These are phyloP conservation scores for Odontocerum albicorne DNA, from an alignment of 2,888 invertebrate species.

Conservation along the genomic window DNA sequence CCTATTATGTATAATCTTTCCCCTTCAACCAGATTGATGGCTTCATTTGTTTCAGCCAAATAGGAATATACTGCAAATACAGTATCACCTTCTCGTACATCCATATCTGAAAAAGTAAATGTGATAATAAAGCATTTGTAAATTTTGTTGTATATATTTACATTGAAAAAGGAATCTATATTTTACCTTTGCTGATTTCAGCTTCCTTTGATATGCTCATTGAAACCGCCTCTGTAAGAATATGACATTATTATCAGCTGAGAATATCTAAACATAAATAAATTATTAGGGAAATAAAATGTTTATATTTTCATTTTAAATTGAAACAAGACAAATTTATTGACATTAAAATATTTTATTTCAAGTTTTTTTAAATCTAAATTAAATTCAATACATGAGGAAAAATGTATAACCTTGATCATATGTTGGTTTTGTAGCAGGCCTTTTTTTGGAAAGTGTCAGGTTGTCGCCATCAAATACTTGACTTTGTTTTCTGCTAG, in stretches of 20 bases:
- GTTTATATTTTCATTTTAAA: background rate
- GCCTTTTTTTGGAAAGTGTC: slow-evolving; percentile 68
- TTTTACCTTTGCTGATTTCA: slow-evolving; percentile 58
- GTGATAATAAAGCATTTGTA: background rate
- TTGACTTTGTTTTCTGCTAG: slow-evolving; percentile 48
- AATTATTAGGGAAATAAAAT: slow-evolving; percentile 1
- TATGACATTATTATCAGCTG: no score
- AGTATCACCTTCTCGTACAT: slow-evolving; percentile 71
- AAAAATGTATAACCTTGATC: slow-evolving; percentile 60
- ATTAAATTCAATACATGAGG: slow-evolving; percentile 5
- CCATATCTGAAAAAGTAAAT: slow-evolving; percentile 41
- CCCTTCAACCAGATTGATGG: slow-evolving; percentile 87
- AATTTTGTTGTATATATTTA: background rate
- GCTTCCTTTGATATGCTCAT: slow-evolving; percentile 71
- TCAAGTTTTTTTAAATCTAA: slow-evolving; percentile 5
- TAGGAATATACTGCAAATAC: slow-evolving; percentile 85
- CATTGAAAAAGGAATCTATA: background rate
- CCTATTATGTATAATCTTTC: slow-evolving; percentile 84
- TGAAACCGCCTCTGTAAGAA: slow-evolving; percentile 67
- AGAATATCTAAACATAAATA: no score
- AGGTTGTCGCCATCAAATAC: slow-evolving; percentile 67
- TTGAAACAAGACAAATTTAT: background rate
- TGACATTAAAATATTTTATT: no score
- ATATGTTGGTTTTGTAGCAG: slow-evolving; percentile 63
- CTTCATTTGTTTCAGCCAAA: slow-evolving; percentile 84